Conservation (phyloP, 2,797 vertebrate species). For the Macrochelys suwanniensis region DNA sequence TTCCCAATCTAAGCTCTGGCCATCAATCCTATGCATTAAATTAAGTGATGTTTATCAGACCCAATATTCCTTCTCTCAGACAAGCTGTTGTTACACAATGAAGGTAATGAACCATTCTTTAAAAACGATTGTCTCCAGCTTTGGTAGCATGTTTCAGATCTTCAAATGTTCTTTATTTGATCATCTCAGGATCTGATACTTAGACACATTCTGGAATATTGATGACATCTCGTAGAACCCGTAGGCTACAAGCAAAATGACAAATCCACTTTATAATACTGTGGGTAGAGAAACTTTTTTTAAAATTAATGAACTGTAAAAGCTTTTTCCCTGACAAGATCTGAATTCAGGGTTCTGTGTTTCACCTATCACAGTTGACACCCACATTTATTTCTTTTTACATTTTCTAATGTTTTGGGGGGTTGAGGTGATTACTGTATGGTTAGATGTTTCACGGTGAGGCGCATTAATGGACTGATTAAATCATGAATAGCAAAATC, state of each 20-base stretch:
- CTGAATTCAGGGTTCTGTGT: not conserved
- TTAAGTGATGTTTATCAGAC: not conserved
- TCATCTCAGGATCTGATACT: not conserved
- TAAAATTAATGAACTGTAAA: not conserved
- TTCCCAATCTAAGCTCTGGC: not conserved
- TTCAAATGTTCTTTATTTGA: not conserved
- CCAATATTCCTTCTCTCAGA: not conserved
- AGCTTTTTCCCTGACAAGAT: not conserved
- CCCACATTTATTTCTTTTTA: not conserved
- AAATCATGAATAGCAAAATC: not conserved
- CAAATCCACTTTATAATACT: not conserved
- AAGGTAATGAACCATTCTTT: not conserved
- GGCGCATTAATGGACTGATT: not conserved
- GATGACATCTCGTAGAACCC: not conserved
- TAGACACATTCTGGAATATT: not conserved
- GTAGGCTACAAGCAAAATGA: not conserved
- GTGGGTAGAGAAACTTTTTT: not conserved
- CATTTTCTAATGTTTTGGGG: not conserved
- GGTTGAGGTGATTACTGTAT: not conserved
- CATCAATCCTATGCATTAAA: not conserved
- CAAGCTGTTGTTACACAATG: not conserved
- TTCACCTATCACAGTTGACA: not conserved
- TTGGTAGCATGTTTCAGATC: not conserved
- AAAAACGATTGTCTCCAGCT: not conserved
- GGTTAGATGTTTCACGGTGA: not conserved